Conservation (phyloP, 2,888 invertebrate species). For the Octodonta nipae region DNA sequence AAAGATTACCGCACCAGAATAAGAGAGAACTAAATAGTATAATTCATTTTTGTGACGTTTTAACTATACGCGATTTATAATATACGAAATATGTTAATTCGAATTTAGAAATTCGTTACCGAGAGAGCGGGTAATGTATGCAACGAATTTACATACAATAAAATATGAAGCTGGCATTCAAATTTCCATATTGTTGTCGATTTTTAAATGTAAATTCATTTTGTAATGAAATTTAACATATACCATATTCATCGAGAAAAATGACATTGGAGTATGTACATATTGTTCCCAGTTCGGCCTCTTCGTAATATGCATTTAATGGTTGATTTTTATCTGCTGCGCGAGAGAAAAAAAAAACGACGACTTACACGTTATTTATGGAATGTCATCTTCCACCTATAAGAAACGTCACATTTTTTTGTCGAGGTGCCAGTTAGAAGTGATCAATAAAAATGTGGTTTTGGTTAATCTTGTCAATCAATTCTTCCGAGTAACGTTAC, state of each 20-base stretch:
- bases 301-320: too few relatives aligned
- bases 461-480: too few relatives aligned
- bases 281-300: too few relatives aligned
- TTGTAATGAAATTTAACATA: slow-evolving; percentile 18
- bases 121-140: slow-evolving; percentile 25
- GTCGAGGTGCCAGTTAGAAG: too few relatives aligned
- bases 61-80: slow-evolving; percentile 18
- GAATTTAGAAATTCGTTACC: slow-evolving; percentile 33
- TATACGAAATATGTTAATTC: slow-evolving; percentile 30
- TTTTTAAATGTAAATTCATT: slow-evolving; percentile 19
- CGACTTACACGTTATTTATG: too few relatives aligned
- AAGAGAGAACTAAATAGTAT: slow-evolving; percentile 4
- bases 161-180: slow-evolving; percentile 31
- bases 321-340: too few relatives aligned
- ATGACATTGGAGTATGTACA: background rate
- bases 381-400: too few relatives aligned
- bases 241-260: slow-evolving; percentile 2
- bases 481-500: too few relatives aligned
- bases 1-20: too few relatives aligned
- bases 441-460: too few relatives aligned
- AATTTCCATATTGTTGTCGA: slow-evolving; percentile 28
- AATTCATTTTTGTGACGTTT: slow-evolving; percentile 13
- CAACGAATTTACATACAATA: slow-evolving; percentile 31
- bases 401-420: too few relatives aligned
- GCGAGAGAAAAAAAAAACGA: too few relatives aligned